phyloP scores from a whole-genome alignment of 2,797 vertebrate genomes.

The Takifugu ocellatus region DNA sequence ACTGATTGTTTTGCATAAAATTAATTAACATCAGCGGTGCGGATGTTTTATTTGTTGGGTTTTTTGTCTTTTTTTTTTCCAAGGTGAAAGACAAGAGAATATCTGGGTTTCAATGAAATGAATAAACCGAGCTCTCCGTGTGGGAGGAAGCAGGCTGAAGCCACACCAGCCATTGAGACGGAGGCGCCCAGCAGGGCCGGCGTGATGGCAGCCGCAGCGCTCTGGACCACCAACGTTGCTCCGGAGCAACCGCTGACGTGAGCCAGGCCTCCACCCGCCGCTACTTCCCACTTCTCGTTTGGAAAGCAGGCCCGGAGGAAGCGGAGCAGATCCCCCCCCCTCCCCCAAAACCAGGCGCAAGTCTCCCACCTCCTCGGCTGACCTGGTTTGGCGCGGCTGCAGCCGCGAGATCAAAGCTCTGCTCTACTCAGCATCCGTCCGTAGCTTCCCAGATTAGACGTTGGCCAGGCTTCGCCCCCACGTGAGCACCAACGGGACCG shows the following conservation, averaged over 20 bases:
- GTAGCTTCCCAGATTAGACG: slow-evolving; percentile 22
- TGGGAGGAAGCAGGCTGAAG: slow-evolving; percentile 4
- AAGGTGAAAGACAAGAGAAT: slow-evolving; percentile 1
- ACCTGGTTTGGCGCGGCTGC: slow-evolving; percentile 18
- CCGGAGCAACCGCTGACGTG: slow-evolving; percentile 45
- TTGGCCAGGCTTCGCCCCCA: slow-evolving; percentile 21
- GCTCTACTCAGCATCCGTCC: slow-evolving; percentile 23
- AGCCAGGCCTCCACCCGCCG: slow-evolving; percentile 58
- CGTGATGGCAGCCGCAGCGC: slow-evolving; percentile 29
- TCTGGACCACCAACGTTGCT: slow-evolving; percentile 40
- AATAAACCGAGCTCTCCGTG: slow-evolving; percentile 3
- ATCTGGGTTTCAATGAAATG: background rate
- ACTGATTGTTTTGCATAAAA: slow-evolving; percentile 20
- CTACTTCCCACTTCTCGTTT: slow-evolving; percentile 41
- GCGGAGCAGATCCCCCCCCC: slow-evolving; percentile 24
- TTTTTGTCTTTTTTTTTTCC: slow-evolving; percentile 10
- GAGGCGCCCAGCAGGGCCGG: background rate
- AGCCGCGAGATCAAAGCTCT: slow-evolving; percentile 40
- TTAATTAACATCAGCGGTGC: slow-evolving; percentile 26
- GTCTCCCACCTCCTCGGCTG: slow-evolving; percentile 41
- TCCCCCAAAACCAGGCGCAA: slow-evolving; percentile 18
- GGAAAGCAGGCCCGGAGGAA: slow-evolving; percentile 17
- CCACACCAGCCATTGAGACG: slow-evolving; percentile 7
- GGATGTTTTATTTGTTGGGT: slow-evolving; percentile 21
- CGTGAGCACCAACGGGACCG: slow-evolving; percentile 18